Conservation (phyloP, 1,140 invertebrate genomes). For the Stratiolaelaps scimitus region DNA sequence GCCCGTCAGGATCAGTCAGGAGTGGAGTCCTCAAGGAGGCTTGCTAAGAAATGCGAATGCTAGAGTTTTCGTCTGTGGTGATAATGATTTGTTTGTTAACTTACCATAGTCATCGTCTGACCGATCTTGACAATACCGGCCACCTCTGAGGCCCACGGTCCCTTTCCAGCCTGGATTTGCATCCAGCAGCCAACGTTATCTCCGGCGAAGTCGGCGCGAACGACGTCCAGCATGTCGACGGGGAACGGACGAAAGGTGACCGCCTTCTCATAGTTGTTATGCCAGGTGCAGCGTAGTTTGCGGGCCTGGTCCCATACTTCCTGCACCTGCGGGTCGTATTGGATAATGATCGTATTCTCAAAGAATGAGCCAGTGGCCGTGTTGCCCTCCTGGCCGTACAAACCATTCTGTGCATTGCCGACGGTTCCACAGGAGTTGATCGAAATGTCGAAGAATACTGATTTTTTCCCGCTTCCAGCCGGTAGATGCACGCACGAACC, state of each 20-base stretch:
- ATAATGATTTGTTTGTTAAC: not conserved
- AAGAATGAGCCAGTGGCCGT: slow-evolving; percentile 79
- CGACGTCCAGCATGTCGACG: slow-evolving; percentile 86
- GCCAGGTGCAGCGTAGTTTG: slow-evolving; percentile 83
- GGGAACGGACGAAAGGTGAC: slow-evolving; percentile 87
- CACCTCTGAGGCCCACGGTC: slow-evolving; percentile 84
- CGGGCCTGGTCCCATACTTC: slow-evolving; percentile 91
- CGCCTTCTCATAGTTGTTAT: slow-evolving; percentile 87
- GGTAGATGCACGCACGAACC: slow-evolving; percentile 76
- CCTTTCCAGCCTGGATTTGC: slow-evolving; percentile 58
- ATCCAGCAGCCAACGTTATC: slow-evolving; percentile 73
- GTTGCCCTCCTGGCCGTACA: slow-evolving; percentile 55
- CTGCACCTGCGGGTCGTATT: slow-evolving; percentile 86
- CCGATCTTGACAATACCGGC: slow-evolving; percentile 88
- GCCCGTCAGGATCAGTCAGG: too few species aligned
- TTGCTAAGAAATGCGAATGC: too few species aligned
- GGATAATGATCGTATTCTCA: slow-evolving; percentile 84
- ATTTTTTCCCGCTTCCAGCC: slow-evolving; percentile 70
- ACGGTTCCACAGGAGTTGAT: slow-evolving; percentile 80
- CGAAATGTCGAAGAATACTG: slow-evolving; percentile 80
- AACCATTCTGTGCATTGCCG: slow-evolving; percentile 73
- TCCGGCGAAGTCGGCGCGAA: slow-evolving; percentile 79
- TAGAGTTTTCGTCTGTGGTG: too few species aligned
- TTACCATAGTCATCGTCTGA: slow-evolving; percentile 79
- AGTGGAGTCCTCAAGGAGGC: too few species aligned